Base-by-base conservation (phyloP, 2,888 invertebrate species). In the Clivina fossor region DNA sequence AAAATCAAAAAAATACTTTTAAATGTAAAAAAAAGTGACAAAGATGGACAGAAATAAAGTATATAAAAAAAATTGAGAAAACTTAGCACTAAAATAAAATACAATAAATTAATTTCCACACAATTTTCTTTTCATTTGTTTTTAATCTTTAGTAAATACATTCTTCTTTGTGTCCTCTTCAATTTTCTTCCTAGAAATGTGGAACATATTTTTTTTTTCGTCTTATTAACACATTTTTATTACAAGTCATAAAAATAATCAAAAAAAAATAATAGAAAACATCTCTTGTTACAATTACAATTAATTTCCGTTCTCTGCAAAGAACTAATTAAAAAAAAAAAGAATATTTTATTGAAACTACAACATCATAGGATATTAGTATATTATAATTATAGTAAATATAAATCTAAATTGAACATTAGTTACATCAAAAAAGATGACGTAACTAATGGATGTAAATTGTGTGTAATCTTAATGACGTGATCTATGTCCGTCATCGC, bases 401-500 rank as follows among this genome's bases (percentile, higher is more conserved):
- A 37, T 15, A 37, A 13, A 37, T 8, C 8, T 15, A 37, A 37
- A 37, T 15, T 15, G 16, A 7, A 13, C 9, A 37, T 15, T 37
- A 7, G 11, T 15, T n/a, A 3, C 8, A 37, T 2, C 13, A 37
- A 15, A 33, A 33, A 33, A 4, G 4, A 11, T 11, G 40, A 20
- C 5, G 2, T 16, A n/a, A n/a, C 20, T 16, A 16, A 5, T 18
- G 19, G 5, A 9, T n/a, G 7, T 5, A 9, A 18, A 19, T 7
- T 41, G 20, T 32, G n/a, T 15, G 20, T 4, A 3, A 13, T 8
- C 46, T 75, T 74, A 86, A 73, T 86, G 86, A 67, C 86, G 78
- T 62, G 85, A 85, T 64, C 85, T 80, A 72, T 86, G 85, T 66
- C 85, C 86, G 72, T 78, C 87, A 41, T 83, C 82, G 41, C 84